These are phyloP conservation scores for Trichosurus vulpecula DNA, from an alignment of 2,797 vertebrate genomes.

Conservation along the genomic window DNA sequence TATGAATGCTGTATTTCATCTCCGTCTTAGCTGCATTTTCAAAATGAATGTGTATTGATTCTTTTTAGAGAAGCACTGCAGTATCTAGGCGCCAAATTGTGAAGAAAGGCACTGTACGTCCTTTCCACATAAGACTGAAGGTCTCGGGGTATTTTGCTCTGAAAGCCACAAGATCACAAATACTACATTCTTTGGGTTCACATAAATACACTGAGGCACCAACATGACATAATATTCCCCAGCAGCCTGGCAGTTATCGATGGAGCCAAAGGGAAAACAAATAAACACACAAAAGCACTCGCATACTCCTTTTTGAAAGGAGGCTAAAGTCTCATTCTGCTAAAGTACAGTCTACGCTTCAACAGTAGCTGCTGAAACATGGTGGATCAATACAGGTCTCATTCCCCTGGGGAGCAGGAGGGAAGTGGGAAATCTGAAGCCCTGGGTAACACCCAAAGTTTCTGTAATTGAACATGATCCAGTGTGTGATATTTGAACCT, in stretches of 20 bases:
- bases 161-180: slow-evolving; percentile 38
- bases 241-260: background rate
- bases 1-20: background rate
- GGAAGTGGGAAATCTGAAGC: background rate
- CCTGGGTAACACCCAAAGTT: background rate
- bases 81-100: background rate
- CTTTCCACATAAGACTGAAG: slow-evolving; percentile 46
- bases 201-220: background rate
- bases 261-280: slow-evolving; percentile 2
- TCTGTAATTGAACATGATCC: slow-evolving; percentile 19
- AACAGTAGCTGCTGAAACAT: background rate
- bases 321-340: slow-evolving; percentile 9
- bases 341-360: background rate
- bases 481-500: background rate
- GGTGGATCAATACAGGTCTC: background rate
- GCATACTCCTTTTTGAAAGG: slow-evolving; percentile 3
- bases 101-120: background rate
- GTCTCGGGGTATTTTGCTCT: background rate
- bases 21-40: slow-evolving; percentile 29
- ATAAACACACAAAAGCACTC: background rate
- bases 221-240: slow-evolving; percentile 18
- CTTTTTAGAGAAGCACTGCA: slow-evolving; percentile 11
- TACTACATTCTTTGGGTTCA: slow-evolving; percentile 19
- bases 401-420: background rate
- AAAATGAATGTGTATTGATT: slow-evolving; percentile 44